These are phyloP conservation scores for Microplitis mediator DNA, from an alignment of 1,140 invertebrate species.

Conservation along the genomic window DNA sequence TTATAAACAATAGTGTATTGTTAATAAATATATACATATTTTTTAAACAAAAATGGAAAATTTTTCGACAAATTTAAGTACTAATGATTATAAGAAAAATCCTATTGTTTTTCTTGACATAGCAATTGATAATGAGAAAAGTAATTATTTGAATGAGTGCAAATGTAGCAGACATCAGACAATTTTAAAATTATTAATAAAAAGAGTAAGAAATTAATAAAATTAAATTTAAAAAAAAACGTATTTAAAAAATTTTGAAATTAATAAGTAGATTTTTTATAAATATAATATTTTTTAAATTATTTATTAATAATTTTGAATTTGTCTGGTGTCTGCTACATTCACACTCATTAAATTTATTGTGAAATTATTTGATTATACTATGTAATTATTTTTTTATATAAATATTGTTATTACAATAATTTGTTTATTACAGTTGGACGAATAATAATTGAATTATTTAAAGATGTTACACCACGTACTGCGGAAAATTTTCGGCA, in stretches of 20 bases:
- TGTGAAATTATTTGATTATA: constrained; percentile 35
- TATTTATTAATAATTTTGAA: too few species aligned
- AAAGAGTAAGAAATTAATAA: too few species aligned
- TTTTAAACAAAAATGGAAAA: too few species aligned
- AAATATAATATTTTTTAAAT: too few species aligned
- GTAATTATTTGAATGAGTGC: constrained; percentile 49
- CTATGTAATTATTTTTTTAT: constrained; percentile 20
- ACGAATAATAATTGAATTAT: constrained; percentile 80
- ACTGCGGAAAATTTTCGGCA: constrained; percentile 92
- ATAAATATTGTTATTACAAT: neutral
- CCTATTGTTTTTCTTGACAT: constrained; percentile 74
- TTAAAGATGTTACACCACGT: constrained; percentile 84
- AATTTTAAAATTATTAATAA: too few species aligned
- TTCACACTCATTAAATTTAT: too few species aligned
- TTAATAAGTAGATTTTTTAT: too few species aligned
- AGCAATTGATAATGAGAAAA: constrained; percentile 66
- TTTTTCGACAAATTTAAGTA: neutral
- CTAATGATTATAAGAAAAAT: constrained; percentile 45
- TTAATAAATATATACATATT: neutral
- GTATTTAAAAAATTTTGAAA: too few species aligned
- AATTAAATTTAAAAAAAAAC: too few species aligned
- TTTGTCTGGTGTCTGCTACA: too few species aligned
- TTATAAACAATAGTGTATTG: neutral
- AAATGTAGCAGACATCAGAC: too few species aligned
- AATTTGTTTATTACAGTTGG: constrained; percentile 68